A percentile compares a stretch with the other conserved stretches of the same genome.
These are phyloP conservation scores for Diplogasteroides magnus DNA, from an alignment of 1,140 invertebrate genomes.

Conservation along the genomic window DNA sequence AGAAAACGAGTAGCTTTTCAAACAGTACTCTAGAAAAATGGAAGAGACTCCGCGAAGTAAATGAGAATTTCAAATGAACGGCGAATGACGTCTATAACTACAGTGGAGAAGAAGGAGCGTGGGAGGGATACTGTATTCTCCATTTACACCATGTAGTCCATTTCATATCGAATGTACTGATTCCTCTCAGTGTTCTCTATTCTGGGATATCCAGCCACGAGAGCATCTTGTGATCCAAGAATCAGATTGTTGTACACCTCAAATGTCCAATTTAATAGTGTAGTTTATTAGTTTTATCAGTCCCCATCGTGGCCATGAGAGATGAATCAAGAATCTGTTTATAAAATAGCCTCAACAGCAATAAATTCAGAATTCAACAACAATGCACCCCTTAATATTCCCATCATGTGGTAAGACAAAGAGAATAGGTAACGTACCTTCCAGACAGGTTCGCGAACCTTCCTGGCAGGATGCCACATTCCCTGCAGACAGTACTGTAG, in stretches of 20 bases:
- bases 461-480: conserved; percentile 94
- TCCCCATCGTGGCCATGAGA: not conserved
- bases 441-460: conserved; percentile 98
- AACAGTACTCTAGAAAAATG: no score
- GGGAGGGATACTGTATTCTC: not conserved
- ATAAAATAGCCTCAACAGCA: not conserved
- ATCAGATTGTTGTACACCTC: conserved; percentile 94
- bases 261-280: not conserved
- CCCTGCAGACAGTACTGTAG: conserved; percentile 65
- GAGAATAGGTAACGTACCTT: conserved; percentile 62
- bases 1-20: no score
- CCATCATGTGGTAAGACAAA: not conserved
- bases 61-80: no score
- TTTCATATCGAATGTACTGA: conserved; percentile 86
- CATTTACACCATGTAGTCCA: conserved; percentile 80
- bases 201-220: conserved; percentile 93
- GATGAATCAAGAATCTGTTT: not conserved
- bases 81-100: no score
- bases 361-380: no score
- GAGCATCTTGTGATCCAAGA: conserved; percentile 93
- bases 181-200: conserved; percentile 88
- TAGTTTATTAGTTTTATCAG: not conserved
- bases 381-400: no score
- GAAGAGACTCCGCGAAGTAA: no score
- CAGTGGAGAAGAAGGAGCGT: no score